Percentiles rank a stretch among this genome's conserved stretches.
Evolutionary conservation across 1,140 invertebrate species (phyloP).

Genomic region (Zaprionus taronus): DNA sequence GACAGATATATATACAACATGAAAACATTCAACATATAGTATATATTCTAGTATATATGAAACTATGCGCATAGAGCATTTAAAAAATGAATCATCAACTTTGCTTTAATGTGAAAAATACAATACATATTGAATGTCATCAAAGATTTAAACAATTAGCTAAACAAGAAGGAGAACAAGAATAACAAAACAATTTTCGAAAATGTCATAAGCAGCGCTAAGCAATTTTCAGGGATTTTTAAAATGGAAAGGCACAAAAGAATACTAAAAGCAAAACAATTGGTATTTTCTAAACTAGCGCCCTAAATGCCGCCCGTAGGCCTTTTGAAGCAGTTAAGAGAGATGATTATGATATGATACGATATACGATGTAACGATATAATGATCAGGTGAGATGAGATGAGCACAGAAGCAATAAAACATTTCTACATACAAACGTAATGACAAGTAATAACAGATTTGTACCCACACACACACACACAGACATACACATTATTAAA

Average conservation of each 20-base stretch:
- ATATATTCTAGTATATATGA: conserved; percentile 16
- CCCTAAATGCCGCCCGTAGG: conserved; percentile 70
- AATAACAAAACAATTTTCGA: conserved; percentile 23
- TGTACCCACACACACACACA: no score
- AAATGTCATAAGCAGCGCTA: conserved; percentile 39
- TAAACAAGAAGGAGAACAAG: conserved; percentile 9
- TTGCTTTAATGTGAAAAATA: conserved; percentile 58
- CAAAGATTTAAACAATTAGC: conserved; percentile 21
- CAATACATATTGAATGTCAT: conserved; percentile 54
- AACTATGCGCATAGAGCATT: conserved; percentile 37
- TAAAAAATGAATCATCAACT: conserved; percentile 38
- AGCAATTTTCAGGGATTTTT: conserved; percentile 75
- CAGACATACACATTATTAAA: conserved; percentile 17
- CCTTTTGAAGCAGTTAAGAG: conserved; percentile 57
- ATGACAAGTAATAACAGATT: conserved; percentile 29
- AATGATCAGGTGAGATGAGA: conserved; percentile 15
- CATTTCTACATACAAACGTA: conserved; percentile 33
- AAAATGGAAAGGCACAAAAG: conserved; percentile 50
- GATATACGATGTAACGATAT: conserved; percentile 2
- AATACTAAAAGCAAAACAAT: conserved; percentile 10
- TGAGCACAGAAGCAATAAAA: conserved; percentile 52
- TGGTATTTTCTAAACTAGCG: conserved; percentile 35
- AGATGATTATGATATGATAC: conserved; percentile 16
- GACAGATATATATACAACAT: conserved; percentile 6
- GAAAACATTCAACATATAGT: conserved; percentile 1